Conservation (phyloP, 2,888 invertebrate species). For the Rutpela maculata region DNA sequence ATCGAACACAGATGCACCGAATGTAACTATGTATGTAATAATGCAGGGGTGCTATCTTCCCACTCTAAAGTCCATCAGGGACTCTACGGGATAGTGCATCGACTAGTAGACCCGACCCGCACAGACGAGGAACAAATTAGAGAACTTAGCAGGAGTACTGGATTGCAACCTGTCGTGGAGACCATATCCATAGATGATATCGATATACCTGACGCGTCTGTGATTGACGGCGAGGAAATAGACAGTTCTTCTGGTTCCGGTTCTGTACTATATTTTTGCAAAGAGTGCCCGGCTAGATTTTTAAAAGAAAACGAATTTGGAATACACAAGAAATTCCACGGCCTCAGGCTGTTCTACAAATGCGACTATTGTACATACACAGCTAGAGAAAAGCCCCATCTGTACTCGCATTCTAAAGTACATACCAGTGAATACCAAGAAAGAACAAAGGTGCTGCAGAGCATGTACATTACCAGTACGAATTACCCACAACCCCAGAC, state of each 20-base stretch:
- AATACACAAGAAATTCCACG: constrained; percentile 84
- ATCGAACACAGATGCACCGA: constrained; percentile 83
- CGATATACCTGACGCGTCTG: constrained; percentile 35
- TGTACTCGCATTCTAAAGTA: constrained; percentile 81
- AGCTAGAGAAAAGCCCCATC: constrained; percentile 81
- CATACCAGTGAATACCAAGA: constrained; percentile 89
- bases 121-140: constrained; percentile 82
- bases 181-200: constrained; percentile 31
- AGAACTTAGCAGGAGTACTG: constrained; percentile 69
- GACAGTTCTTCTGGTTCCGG: constrained; percentile 64
- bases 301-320: constrained; percentile 84
- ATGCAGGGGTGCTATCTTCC: constrained; percentile 81
- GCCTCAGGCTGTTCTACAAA: constrained; percentile 78
- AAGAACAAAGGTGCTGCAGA: constrained; percentile 82
- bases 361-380: constrained; percentile 88
- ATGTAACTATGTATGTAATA: constrained; percentile 87
- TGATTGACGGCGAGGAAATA: constrained; percentile 59
- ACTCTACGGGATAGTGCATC: constrained; percentile 82
- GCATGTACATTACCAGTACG: constrained; percentile 80
- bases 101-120: constrained; percentile 80
- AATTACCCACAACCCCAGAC: constrained; percentile 80
- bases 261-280: constrained; percentile 82
- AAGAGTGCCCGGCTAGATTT: constrained; percentile 89
- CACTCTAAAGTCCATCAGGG: constrained; percentile 87
- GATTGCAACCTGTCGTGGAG: constrained; percentile 35